Base-by-base conservation (phyloP, 2,113 vertebrate species). In the Beaufortia kweichowensis region DNA sequence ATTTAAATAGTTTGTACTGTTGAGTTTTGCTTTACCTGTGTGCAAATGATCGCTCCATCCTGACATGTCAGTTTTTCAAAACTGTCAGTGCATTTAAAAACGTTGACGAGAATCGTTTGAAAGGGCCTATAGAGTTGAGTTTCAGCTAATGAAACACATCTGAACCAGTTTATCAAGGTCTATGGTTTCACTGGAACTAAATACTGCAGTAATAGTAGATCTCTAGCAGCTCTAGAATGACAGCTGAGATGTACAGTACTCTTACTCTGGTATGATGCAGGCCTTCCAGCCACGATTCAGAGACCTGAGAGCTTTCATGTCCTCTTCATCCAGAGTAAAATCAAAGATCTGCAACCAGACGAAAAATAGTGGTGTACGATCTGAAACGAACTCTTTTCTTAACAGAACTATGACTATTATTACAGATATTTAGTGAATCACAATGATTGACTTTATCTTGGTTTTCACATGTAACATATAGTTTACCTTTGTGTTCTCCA, bases 401-500 rank as follows among this genome's bases (percentile, higher is more conserved):
- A 21, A 41, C 29, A 0, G 19, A 63, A 35, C 31, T 14, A 39
- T 65, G 43, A 5, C 7, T 68, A 21, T n/a, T n/a, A n/a, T n/a
- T n/a, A n/a, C n/a, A n/a, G n/a, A n/a, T n/a, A n/a, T n/a, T n/a
- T n/a, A n/a, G n/a, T n/a, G n/a, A n/a, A n/a, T n/a, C n/a, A n/a
- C n/a, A n/a, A n/a, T n/a, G n/a, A n/a, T n/a, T n/a, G n/a, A n/a
- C n/a, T n/a, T n/a, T n/a, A n/a, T n/a, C n/a, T n/a, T n/a, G n/a
- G n/a, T n/a, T n/a, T n/a, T n/a, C n/a, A n/a, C n/a, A n/a, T n/a
- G n/a, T n/a, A n/a, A n/a, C n/a, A n/a, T n/a, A 26, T 33, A 19
- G 19, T 66, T 28, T 59, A 92, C 92, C 89, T 92, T 93, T n/a
- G 90, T 90, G 85, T 93, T 93, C 50, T 93, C 88, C 7, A 93